phyloP scores from a whole-genome alignment of 2,888 invertebrate species.

The Calameuta filiformis region DNA sequence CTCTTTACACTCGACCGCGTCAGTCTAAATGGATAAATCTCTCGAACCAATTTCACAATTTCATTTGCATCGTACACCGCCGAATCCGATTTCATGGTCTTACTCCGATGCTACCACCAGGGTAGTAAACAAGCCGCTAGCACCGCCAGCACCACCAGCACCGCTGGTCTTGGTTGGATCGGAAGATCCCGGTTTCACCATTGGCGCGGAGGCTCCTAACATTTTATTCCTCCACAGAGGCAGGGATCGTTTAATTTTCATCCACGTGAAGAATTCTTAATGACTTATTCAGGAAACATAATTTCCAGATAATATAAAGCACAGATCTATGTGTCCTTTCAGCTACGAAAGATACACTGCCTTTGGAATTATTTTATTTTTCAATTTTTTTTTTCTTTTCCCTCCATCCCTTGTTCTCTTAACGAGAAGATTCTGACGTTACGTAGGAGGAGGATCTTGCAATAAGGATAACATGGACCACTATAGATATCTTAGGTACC shows the following conservation, averaged over 20 bases:
- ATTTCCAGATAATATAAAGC: background rate
- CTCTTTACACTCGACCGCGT: slow-evolving; percentile 37
- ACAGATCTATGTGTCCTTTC: background rate
- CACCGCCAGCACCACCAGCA: too few relatives aligned
- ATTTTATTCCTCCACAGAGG: background rate
- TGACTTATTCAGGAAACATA: background rate
- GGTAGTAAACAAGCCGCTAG: background rate
- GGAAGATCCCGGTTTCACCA: background rate
- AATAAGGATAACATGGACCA: background rate
- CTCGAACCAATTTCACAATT: slow-evolving; percentile 56
- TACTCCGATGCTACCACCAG: background rate
- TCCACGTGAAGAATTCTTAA: background rate
- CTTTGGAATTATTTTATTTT: background rate
- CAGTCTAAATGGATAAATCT: slow-evolving; percentile 53
- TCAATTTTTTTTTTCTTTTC: background rate
- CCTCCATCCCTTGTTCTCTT: background rate
- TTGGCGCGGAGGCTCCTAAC: background rate
- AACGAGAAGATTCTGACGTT: background rate
- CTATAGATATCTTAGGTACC: background rate
- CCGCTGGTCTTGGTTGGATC: background rate
- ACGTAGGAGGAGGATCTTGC: background rate
- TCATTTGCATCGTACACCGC: slow-evolving; percentile 52
- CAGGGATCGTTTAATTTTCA: background rate
- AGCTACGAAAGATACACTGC: background rate
- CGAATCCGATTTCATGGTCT: slow-evolving; percentile 44